phyloP scores from a whole-genome alignment of 2,888 invertebrate genomes.

The Leucophora obtusa region DNA sequence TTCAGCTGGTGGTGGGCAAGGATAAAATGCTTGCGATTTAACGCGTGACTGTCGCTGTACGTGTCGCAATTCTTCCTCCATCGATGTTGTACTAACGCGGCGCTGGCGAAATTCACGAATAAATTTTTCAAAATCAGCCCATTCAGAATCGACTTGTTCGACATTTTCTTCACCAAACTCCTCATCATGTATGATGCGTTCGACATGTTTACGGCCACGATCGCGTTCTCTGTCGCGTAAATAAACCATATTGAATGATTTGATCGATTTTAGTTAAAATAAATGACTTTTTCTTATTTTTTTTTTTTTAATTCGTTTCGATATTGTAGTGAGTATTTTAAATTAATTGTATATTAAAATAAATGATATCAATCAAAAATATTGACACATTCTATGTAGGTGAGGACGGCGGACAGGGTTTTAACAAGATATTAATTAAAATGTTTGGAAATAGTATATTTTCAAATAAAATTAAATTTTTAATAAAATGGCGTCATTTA shows the following conservation, averaged over 20 bases:
- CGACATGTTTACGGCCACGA: constrained; percentile 66
- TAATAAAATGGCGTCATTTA: constrained; percentile 7
- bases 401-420: background rate
- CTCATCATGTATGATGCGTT: constrained; percentile 76
- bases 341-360: background rate
- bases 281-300: background rate
- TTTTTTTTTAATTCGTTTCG: background rate
- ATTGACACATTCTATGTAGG: background rate
- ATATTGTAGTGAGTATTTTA: background rate
- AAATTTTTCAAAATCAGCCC: constrained; percentile 78
- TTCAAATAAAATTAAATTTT: constrained; percentile 12
- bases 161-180: constrained; percentile 79
- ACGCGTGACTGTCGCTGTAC: constrained; percentile 73
- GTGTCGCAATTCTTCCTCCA: constrained; percentile 76
- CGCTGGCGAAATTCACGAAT: constrained; percentile 76
- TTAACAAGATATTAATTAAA: background rate
- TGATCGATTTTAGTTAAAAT: constrained; percentile 7
- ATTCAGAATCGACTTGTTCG: constrained; percentile 77
- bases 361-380: constrained; percentile 31
- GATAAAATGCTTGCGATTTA: constrained; percentile 77
- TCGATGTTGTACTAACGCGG: constrained; percentile 74
- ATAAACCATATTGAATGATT: constrained; percentile 55
- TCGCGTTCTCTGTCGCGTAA: constrained; percentile 70
- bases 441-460: background rate
- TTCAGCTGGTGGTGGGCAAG: constrained; percentile 77